These are phyloP conservation scores for Eptesicus fuscus DNA, from an alignment of 2,113 vertebrate genomes.

Conservation along the genomic window DNA sequence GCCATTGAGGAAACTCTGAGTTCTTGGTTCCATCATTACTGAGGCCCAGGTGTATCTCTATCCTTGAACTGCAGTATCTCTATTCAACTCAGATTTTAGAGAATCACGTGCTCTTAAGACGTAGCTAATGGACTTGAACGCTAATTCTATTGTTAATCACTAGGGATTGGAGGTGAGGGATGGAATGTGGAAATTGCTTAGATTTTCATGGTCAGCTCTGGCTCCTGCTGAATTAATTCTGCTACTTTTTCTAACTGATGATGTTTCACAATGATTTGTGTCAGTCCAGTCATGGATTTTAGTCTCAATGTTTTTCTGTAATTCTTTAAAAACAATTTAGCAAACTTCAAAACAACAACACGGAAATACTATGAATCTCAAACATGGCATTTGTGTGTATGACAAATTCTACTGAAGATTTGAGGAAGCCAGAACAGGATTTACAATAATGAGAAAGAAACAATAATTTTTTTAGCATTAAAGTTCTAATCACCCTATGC, in stretches of 20 bases:
- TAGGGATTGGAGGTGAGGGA: not conserved
- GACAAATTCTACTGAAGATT: not conserved
- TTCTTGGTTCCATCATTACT: not conserved
- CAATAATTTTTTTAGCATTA: not conserved
- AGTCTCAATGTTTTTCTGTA: not conserved
- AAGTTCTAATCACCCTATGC: not conserved
- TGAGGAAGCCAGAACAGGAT: not conserved
- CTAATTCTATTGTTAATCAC: not conserved
- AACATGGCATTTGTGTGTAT: not conserved
- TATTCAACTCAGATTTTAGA: not conserved
- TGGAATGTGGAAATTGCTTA: not conserved
- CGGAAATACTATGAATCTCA: not conserved
- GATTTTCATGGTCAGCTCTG: not conserved
- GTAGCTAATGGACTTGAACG: not conserved
- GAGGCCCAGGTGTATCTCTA: not conserved
- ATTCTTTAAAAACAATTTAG: not conserved
- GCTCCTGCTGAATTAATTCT: conserved; percentile 2
- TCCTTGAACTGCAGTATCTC: not conserved
- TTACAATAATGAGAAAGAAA: not conserved
- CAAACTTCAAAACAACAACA: not conserved
- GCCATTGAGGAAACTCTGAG: not conserved
- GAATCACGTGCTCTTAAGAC: not conserved
- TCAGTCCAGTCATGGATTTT: not conserved
- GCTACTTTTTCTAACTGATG: not conserved
- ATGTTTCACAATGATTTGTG: not conserved